Conservation (phyloP, 2,888 invertebrate species). For the Sarcophaga carnaria region DNA sequence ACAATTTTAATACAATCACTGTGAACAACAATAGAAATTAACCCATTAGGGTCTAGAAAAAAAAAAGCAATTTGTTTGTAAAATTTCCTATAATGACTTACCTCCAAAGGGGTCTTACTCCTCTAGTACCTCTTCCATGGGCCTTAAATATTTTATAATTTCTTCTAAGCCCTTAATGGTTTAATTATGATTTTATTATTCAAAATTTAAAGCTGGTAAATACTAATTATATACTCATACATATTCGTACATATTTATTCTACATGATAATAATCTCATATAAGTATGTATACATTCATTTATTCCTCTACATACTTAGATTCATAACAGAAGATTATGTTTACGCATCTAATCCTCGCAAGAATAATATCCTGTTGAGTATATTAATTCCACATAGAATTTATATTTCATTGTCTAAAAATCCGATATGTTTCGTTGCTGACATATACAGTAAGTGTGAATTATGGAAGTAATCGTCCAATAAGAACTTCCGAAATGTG, state of each 20-base stretch:
- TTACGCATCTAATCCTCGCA: neutral
- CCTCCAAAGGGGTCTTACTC: no score
- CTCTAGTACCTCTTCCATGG: no score
- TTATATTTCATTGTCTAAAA: neutral
- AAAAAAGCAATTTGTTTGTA: neutral
- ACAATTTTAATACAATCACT: neutral
- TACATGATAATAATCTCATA: neutral
- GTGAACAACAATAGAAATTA: neutral
- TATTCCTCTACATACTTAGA: neutral
- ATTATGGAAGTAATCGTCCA: no score
- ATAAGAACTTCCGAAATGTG: no score
- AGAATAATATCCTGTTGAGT: neutral
- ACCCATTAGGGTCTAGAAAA: neutral
- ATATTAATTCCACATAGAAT: slow-evolving; percentile 16
- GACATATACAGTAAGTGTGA: no score
- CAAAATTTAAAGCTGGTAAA: slow-evolving; percentile 20
- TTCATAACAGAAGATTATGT: neutral
- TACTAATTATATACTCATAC: slow-evolving; percentile 31
- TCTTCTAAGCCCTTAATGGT: neutral
- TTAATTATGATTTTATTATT: slow-evolving; percentile 23
- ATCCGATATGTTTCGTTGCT: no score
- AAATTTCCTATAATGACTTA: neutral
- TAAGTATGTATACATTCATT: neutral
- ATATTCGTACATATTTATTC: neutral
- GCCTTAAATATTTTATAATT: no score